Evolutionary conservation across 2,113 vertebrate species (phyloP).

Genomic region (Thermophis baileyi): DNA sequence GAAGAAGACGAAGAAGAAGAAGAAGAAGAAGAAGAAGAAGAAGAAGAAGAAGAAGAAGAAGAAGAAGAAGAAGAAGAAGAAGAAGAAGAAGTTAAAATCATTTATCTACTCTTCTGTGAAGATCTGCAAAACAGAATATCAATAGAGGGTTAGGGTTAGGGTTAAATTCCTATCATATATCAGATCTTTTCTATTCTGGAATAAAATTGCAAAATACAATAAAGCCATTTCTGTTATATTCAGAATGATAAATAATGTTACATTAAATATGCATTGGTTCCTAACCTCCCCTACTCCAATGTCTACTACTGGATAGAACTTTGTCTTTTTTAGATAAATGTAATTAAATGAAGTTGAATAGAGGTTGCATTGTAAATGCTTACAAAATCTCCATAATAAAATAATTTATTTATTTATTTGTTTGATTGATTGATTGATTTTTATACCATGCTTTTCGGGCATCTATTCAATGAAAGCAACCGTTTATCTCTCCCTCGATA

Average conservation of each 20-base stretch:
- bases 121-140: neutral
- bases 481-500: neutral
- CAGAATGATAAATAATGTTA: neutral
- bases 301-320: neutral
- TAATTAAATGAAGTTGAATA: neutral
- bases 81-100: neutral
- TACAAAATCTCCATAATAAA: neutral
- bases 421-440: neutral
- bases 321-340: neutral
- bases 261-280: neutral
- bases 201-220: neutral
- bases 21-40: neutral
- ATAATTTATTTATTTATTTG: neutral
- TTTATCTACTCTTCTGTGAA: neutral
- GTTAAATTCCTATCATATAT: neutral
- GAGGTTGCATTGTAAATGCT: neutral
- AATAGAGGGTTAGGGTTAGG: neutral
- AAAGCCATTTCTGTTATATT: neutral
- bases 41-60: neutral
- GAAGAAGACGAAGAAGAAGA: too few relatives aligned
- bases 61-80: neutral
- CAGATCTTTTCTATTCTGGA: neutral
- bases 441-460: neutral
- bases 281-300: neutral
- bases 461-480: neutral